Evolutionary conservation across 2,113 vertebrate genomes (phyloP).

Genomic region (Chiloscyllium plagiosum): DNA sequence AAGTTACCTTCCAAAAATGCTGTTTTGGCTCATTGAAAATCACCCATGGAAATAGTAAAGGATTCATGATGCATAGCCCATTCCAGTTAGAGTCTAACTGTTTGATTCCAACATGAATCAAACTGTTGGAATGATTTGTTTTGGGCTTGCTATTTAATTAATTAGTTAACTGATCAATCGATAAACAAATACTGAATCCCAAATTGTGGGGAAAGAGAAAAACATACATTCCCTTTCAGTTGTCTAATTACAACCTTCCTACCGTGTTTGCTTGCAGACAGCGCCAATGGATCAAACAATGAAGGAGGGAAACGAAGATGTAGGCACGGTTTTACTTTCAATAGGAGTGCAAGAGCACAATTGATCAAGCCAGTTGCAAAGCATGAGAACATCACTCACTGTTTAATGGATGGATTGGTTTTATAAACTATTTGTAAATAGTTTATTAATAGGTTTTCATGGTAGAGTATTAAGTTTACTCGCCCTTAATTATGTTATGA

Average conservation of each 20-base stretch:
- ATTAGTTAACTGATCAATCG: neutral
- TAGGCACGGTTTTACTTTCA: neutral
- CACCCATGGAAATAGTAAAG: neutral
- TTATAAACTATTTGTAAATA: neutral
- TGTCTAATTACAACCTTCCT: neutral
- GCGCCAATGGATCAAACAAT: neutral
- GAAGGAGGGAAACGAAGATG: neutral
- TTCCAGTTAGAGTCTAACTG: neutral
- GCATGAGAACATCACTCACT: neutral
- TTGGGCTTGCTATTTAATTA: neutral
- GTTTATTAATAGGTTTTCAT: no score
- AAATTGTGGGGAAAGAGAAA: neutral
- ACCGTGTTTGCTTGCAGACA: neutral
- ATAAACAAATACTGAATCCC: no score
- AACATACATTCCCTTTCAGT: neutral
- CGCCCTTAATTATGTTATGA: no score
- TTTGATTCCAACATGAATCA: neutral
- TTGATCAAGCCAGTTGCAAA: neutral
- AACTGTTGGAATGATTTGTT: neutral
- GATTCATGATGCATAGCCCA: neutral
- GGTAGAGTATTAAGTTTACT: neutral
- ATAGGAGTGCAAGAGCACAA: neutral
- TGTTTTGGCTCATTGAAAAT: neutral
- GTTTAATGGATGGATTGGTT: neutral
- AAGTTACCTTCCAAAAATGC: neutral